Evolutionary conservation across 2,888 invertebrate genomes (phyloP).

Genomic region (Oscheius sp.): DNA sequence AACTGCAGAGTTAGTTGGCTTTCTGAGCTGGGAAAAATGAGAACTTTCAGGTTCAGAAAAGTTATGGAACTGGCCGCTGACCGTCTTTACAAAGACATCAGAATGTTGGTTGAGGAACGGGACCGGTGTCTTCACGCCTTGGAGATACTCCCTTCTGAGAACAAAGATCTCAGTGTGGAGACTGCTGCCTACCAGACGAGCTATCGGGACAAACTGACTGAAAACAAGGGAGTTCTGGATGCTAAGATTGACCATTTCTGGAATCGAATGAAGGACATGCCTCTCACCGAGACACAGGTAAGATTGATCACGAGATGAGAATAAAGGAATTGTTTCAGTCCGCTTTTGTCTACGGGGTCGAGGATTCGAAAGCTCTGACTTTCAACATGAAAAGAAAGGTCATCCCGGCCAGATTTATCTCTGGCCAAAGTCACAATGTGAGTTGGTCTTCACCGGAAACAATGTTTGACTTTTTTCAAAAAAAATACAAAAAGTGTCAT

Average conservation of each 20-base stretch:
- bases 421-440: neutral
- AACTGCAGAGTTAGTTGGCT: neutral
- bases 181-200: conserved; percentile 46
- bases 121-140: conserved; percentile 48
- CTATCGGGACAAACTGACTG: conserved; percentile 46
- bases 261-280: conserved; percentile 26
- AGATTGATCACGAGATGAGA: neutral
- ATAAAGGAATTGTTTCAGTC: neutral
- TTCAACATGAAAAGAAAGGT: conserved; percentile 28
- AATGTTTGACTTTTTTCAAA: neutral
- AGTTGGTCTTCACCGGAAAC: neutral
- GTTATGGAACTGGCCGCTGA: conserved; percentile 41
- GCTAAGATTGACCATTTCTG: conserved; percentile 48
- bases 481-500: neutral
- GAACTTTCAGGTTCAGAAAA: conserved; percentile 38
- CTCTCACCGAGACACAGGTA: conserved; percentile 12
- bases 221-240: conserved; percentile 52
- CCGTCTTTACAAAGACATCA: conserved; percentile 44
- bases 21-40: neutral
- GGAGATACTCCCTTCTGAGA: conserved; percentile 37
- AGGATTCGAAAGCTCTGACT: conserved; percentile 26
- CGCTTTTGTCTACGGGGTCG: conserved; percentile 30
- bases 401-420: conserved; percentile 12
- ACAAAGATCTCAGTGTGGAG: conserved; percentile 42
- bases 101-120: conserved; percentile 47